Percentiles rank a stretch among this genome's conserved stretches.
phyloP scores from a whole-genome alignment of 1,140 invertebrate species.

The Globodera rostochiensis region DNA sequence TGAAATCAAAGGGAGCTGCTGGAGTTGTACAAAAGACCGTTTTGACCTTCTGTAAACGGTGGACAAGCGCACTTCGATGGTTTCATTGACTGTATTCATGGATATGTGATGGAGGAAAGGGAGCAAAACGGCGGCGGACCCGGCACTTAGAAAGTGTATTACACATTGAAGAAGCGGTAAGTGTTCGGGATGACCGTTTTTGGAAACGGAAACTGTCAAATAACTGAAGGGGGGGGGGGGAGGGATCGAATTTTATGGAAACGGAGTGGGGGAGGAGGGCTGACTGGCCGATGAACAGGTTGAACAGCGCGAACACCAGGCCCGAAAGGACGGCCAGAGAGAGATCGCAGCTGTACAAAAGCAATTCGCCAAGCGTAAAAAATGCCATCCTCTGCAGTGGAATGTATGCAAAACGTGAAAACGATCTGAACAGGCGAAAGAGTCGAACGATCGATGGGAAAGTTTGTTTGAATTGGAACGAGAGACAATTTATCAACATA shows the following conservation, averaged over 20 bases:
- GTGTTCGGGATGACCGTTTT: constrained; percentile 5
- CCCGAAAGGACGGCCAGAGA: constrained; percentile 15
- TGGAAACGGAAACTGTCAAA: constrained; percentile 8
- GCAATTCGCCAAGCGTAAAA: constrained; percentile 7
- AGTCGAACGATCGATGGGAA: not conserved
- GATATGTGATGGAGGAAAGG: constrained; percentile 17
- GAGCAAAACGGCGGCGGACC: not conserved
- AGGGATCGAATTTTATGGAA: not conserved
- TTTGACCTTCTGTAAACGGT: constrained; percentile 14
- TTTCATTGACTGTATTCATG: constrained; percentile 14
- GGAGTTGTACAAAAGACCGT: not conserved
- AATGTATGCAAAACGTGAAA: not conserved
- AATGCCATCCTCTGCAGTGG: not conserved
- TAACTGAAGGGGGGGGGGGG: not conserved
- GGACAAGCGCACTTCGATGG: not conserved
- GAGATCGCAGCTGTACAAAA: constrained; percentile 18
- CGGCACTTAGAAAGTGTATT: constrained; percentile 19
- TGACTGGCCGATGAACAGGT: constrained; percentile 22
- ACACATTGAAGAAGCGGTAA: constrained; percentile 13
- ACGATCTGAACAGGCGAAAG: too few species aligned
- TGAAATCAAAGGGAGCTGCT: not conserved
- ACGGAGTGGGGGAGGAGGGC: not conserved
- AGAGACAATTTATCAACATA: not conserved
- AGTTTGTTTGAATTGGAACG: not conserved
- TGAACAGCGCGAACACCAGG: constrained; percentile 17